A percentile compares a stretch with the other conserved stretches of the same genome.
phyloP scores from a whole-genome alignment of 2,888 invertebrate genomes.

The Siphonodentalium dalli region DNA sequence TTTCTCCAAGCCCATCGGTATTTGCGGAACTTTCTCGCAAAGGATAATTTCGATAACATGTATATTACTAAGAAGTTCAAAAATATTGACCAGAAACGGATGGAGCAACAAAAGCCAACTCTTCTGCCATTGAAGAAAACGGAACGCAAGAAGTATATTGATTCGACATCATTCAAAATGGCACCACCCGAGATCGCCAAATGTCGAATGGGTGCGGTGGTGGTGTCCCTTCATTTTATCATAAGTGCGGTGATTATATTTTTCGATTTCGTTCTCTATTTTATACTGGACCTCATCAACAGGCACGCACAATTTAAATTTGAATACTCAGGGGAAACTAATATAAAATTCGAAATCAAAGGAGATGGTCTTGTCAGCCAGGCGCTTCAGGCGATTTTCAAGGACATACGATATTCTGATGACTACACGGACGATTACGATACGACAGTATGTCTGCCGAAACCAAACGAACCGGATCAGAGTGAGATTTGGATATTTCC shows the following conservation, averaged over 20 bases:
- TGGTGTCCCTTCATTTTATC: slow-evolving; percentile 39
- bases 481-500: slow-evolving; percentile 25
- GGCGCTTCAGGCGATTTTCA: too few species aligned
- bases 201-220: slow-evolving; percentile 36
- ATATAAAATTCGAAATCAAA: slow-evolving; percentile 21
- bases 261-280: slow-evolving; percentile 50
- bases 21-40: slow-evolving; percentile 38
- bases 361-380: slow-evolving; percentile 33
- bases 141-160: slow-evolving; percentile 43
- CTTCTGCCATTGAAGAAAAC: slow-evolving; percentile 47
- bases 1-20: slow-evolving; percentile 35
- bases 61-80: slow-evolving; percentile 46
- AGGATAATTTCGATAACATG: slow-evolving; percentile 50
- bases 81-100: slow-evolving; percentile 35
- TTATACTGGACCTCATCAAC: slow-evolving; percentile 39
- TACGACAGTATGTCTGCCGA: slow-evolving; percentile 32
- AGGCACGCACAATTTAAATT: slow-evolving; percentile 37
- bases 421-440: too few species aligned
- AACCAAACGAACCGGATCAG: slow-evolving; percentile 23
- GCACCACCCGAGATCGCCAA: slow-evolving; percentile 34
- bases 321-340: slow-evolving; percentile 26
- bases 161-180: slow-evolving; percentile 34
- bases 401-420: too few species aligned
- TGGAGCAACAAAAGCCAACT: slow-evolving; percentile 23
- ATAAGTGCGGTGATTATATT: slow-evolving; percentile 32